Percentiles rank a stretch among this genome's conserved stretches.
phyloP scores from a whole-genome alignment of 1,140 invertebrate genomes.

The Drosophila ambigua region DNA sequence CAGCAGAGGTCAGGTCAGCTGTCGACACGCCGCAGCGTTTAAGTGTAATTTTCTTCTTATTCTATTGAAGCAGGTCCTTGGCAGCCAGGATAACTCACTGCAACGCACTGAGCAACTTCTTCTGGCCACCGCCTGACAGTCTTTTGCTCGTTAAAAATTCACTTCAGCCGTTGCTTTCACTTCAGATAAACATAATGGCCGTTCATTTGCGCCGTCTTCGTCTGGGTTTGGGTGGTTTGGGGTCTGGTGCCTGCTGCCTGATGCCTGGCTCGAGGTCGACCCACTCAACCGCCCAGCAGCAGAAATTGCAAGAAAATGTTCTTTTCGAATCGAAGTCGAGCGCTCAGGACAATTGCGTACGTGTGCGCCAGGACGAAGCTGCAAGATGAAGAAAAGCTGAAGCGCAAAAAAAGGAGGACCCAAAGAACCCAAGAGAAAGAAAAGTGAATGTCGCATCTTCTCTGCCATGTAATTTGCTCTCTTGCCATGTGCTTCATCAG shows the following conservation, averaged over 20 bases:
- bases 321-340: conserved; percentile 62
- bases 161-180: conserved; percentile 76
- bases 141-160: conserved; percentile 72
- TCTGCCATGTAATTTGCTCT: conserved; percentile 83
- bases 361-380: conserved; percentile 52
- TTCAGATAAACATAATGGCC: conserved; percentile 80
- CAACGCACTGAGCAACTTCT: conserved; percentile 60
- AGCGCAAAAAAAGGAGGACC: conserved; percentile 15
- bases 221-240: neutral
- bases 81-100: conserved; percentile 65
- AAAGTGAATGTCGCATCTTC: conserved; percentile 60
- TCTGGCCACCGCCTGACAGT: conserved; percentile 15
- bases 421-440: conserved; percentile 17
- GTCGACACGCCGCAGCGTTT: conserved; percentile 75
- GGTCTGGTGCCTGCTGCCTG: conserved; percentile 2
- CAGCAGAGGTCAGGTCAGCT: conserved; percentile 1
- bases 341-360: conserved; percentile 77
- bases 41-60: conserved; percentile 82
- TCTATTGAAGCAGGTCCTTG: conserved; percentile 81
- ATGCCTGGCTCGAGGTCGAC: neutral
- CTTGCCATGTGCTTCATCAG: conserved; percentile 84
- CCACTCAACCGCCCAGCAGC: conserved; percentile 30
- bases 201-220: conserved; percentile 70
- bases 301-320: conserved; percentile 70
- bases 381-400: conserved; percentile 20